These are phyloP conservation scores for Acanthosoma haemorrhoidale DNA, from an alignment of 2,888 invertebrate genomes.

Conservation along the genomic window DNA sequence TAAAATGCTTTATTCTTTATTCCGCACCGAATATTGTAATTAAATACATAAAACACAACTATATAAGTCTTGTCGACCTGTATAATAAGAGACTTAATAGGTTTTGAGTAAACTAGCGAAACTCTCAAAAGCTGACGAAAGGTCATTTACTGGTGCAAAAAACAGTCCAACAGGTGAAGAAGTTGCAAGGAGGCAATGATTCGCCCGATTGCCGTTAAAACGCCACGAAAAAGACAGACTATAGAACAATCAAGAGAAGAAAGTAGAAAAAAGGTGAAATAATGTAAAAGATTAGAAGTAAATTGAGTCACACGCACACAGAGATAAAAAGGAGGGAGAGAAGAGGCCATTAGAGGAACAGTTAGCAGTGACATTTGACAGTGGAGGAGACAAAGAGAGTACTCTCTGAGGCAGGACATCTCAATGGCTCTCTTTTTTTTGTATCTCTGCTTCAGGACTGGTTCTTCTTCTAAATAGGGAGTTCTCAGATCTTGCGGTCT, in stretches of 20 bases:
- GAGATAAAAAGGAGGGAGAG: background rate
- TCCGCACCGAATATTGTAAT: no score
- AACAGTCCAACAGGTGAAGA: no score
- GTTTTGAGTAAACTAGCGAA: no score
- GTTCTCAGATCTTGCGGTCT: no score
- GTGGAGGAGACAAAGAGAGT: background rate
- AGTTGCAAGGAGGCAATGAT: no score
- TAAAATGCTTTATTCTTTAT: no score
- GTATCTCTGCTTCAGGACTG: background rate
- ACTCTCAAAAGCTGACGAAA: no score
- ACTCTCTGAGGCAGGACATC: background rate
- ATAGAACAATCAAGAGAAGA: background rate
- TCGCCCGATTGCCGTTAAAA: no score
- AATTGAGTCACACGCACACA: constrained; percentile 7
- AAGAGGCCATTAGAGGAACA: constrained; percentile 2
- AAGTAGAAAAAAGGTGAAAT: constrained; percentile 3
- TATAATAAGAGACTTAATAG: no score
- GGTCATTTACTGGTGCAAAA: no score
- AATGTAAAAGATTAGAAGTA: constrained; percentile 10
- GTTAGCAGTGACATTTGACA: background rate
- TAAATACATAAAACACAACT: no score
- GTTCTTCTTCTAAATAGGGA: background rate
- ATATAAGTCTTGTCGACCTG: no score
- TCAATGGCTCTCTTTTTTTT: background rate
- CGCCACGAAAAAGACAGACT: background rate